Base-by-base conservation (phyloP, 2,888 invertebrate species). In the Nasonovia ribisnigri region DNA sequence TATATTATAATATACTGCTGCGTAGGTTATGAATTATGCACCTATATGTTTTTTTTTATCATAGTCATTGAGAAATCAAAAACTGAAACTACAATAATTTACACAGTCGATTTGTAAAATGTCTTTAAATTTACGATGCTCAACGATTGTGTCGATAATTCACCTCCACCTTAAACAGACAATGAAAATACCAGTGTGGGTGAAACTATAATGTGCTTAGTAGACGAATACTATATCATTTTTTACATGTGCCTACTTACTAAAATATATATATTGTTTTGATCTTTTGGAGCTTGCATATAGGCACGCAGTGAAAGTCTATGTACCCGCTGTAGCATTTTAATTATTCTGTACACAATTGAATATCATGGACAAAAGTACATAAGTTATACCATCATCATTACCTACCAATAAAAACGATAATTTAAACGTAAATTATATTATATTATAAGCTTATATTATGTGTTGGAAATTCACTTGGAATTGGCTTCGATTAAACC, bases 401-500 rank as follows among this genome's bases (percentile, higher is more conserved):
- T 36, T 84, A 29, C 5, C 26, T 86, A 29, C 86, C 90, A 51
- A 90, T 67, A 90, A 90, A 67, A 90, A 88, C 51, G 46, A 90
- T 54, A 67, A 89, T 60, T 48, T 13, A 88, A 88, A 57, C 46
- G 60, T 20, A 36, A 46, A 67, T 36, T 36, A 67, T 43, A 48
- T 60, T 54, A 24, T 54, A 84, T 36, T 88, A 36, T 36, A 43
- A 26, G 84, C 5, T 88, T 16, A 60, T 57, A 4, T 88, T 16
- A 60, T 57, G 6, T 29, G 86, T 43, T 89, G 13, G 16, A 26
- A 48, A n/a, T 88, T 36, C 8, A 20, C 5, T 67, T 11, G 24
- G 67, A 46, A 67, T 46, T 67, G 67, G 46, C n/a, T 90, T 90
- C 90, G 67, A 16, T 90, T 67, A 90, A 90, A 48, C 36, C n/a